These are phyloP conservation scores for Serranus cabrilla DNA, from an alignment of 2,797 vertebrate genomes.

Conservation along the genomic window DNA sequence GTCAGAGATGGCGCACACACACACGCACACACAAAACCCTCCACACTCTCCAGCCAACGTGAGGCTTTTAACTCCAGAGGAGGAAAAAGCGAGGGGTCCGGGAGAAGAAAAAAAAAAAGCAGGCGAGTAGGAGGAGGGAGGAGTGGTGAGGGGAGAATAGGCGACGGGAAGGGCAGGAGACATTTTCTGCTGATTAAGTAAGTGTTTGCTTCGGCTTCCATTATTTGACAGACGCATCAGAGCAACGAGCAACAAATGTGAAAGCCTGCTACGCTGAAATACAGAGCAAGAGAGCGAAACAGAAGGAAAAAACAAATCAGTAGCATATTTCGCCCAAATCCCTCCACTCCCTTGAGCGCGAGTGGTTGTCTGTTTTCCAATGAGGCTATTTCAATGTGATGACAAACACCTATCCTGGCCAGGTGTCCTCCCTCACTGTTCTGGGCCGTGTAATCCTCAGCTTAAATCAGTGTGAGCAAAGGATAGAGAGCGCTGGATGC, in stretches of 20 bases:
- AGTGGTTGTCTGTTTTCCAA: conserved; percentile 30
- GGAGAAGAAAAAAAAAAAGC: neutral
- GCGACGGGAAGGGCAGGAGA: conserved; percentile 21
- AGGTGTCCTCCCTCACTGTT: conserved; percentile 68
- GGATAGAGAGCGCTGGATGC: conserved; percentile 56
- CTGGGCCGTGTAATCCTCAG: conserved; percentile 69
- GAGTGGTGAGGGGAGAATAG: neutral
- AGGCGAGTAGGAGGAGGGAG: neutral
- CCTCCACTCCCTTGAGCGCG: conserved; percentile 19
- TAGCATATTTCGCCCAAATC: conserved; percentile 29
- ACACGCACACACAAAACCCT: conserved; percentile 25
- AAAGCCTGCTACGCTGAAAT: conserved; percentile 16
- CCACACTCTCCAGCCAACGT: conserved; percentile 46
- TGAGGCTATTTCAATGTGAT: conserved; percentile 36
- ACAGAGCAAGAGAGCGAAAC: conserved; percentile 15
- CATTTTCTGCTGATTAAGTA: conserved; percentile 83
- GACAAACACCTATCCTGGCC: conserved; percentile 61
- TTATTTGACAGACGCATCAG: conserved; percentile 71
- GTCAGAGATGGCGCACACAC: no score
- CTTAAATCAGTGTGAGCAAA: conserved; percentile 65
- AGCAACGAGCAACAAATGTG: conserved; percentile 47
- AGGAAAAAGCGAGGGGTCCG: neutral
- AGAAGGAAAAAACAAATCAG: conserved; percentile 47
- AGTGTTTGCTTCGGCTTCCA: conserved; percentile 67
- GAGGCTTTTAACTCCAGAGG: conserved; percentile 53